Conservation (phyloP, 2,113 vertebrate species). For the Dasyprocta punctata region DNA sequence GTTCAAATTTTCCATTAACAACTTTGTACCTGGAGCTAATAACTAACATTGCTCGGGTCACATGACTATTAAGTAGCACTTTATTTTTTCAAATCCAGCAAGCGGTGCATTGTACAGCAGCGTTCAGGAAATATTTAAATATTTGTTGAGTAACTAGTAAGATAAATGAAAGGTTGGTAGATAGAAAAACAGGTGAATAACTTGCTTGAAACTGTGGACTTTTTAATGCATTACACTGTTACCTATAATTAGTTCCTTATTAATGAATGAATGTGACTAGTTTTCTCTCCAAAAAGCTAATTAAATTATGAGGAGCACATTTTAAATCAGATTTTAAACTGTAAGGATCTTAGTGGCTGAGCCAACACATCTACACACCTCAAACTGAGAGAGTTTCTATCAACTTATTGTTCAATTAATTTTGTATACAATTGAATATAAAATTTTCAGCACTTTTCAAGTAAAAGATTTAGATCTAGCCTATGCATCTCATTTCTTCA, state of each 20-base stretch:
- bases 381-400: not conserved
- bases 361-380: not conserved
- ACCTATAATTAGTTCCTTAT: conserved; percentile 27
- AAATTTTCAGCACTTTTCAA: not conserved
- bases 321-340: conserved; percentile 38
- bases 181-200: not conserved
- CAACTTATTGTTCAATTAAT: conserved; percentile 19
- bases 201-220: not conserved
- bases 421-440: not conserved
- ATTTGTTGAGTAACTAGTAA: not conserved
- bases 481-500: not conserved
- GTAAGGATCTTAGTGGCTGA: not conserved
- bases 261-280: conserved; percentile 18
- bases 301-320: conserved; percentile 6
- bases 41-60: not conserved
- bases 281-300: conserved; percentile 20
- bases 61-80: not conserved
- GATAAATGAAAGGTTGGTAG: not conserved
- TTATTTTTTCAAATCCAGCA: not conserved
- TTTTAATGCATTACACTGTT: not conserved
- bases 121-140: not conserved
- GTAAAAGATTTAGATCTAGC: not conserved
- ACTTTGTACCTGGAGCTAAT: not conserved
- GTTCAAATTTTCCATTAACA: not conserved
- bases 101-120: not conserved